Conservation (phyloP, 2,797 vertebrate genomes). For the Dicrostonyx torquatus region DNA sequence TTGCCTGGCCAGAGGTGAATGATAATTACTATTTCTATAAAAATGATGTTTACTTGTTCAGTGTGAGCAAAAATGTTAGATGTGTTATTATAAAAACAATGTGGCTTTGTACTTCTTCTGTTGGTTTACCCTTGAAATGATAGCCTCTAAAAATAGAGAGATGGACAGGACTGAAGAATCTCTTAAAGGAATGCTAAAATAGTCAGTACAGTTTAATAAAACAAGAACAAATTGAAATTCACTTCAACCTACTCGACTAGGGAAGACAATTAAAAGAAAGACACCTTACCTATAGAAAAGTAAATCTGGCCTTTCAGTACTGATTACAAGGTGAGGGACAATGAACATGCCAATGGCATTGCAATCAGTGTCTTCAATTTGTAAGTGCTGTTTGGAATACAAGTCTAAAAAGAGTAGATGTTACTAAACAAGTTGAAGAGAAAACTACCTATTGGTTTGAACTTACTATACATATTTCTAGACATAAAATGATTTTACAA, state of each 20-base stretch:
- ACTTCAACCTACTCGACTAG: constrained; percentile 65
- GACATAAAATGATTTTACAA: constrained; percentile 43
- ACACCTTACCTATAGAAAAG: constrained; percentile 48
- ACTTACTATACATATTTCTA: constrained; percentile 30
- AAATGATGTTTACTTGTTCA: constrained; percentile 30
- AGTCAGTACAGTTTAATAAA: constrained; percentile 73
- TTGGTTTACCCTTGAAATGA: constrained; percentile 55
- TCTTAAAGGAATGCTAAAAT: constrained; percentile 72
- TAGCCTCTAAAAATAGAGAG: constrained; percentile 58
- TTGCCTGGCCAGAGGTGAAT: constrained; percentile 46
- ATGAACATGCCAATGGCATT: constrained; percentile 50
- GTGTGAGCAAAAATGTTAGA: neutral
- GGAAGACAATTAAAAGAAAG: constrained; percentile 69
- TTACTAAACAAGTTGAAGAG: constrained; percentile 63
- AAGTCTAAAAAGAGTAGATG: constrained; percentile 37
- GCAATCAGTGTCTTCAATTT: constrained; percentile 60
- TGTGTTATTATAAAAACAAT: constrained; percentile 59
- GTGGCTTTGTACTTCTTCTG: constrained; percentile 34
- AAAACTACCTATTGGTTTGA: constrained; percentile 54
- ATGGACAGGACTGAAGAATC: constrained; percentile 67
- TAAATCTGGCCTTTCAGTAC: constrained; percentile 68
- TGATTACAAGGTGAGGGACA: constrained; percentile 69
- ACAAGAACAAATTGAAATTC: constrained; percentile 79
- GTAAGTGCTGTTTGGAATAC: constrained; percentile 29
- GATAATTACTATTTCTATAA: constrained; percentile 45